Conservation (phyloP, 2,888 invertebrate species). For the Chrysolina americana region DNA sequence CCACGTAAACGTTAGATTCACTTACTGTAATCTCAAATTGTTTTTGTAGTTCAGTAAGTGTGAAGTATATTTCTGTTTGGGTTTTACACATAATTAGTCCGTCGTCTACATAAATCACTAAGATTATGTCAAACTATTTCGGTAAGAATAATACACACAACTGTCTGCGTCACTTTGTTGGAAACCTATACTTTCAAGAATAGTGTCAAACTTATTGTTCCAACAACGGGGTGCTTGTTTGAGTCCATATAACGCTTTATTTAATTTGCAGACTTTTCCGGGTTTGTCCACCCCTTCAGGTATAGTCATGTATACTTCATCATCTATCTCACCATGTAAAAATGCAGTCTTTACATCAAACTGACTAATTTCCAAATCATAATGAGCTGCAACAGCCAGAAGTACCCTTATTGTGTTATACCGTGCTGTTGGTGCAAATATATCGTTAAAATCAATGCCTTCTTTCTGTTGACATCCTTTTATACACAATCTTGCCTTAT, state of each 20-base stretch:
- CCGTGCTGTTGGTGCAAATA: too few relatives aligned
- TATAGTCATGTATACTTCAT: too few relatives aligned
- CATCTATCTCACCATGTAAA: too few relatives aligned
- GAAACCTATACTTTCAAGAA: background rate
- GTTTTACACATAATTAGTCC: background rate
- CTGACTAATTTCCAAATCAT: too few relatives aligned
- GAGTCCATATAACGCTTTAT: background rate
- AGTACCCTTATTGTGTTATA: too few relatives aligned
- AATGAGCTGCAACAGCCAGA: too few relatives aligned
- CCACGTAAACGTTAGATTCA: background rate
- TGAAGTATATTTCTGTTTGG: background rate
- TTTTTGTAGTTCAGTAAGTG: background rate
- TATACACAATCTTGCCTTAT: too few relatives aligned
- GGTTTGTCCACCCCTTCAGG: too few relatives aligned
- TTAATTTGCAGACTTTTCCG: background rate
- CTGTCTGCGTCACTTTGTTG: background rate
- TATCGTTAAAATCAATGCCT: too few relatives aligned
- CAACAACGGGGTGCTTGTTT: background rate
- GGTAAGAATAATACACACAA: background rate
- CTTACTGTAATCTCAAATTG: background rate
- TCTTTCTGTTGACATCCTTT: too few relatives aligned
- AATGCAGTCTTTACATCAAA: too few relatives aligned
- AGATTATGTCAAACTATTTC: background rate
- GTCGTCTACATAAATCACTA: background rate
- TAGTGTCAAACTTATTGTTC: background rate